phyloP scores from a whole-genome alignment of 2,888 invertebrate species.

The Acronicta alni region DNA sequence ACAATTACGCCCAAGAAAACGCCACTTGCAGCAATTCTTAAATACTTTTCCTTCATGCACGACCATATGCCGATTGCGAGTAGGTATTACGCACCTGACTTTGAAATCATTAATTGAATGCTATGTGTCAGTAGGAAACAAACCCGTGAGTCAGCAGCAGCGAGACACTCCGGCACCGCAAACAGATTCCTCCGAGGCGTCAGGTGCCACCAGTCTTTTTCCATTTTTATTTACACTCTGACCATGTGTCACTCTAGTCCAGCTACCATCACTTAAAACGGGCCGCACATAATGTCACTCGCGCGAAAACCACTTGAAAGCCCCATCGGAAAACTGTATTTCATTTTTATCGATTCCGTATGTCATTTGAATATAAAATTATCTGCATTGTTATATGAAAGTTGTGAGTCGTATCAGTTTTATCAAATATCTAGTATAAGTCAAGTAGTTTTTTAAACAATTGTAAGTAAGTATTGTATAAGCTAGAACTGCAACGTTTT shows the following conservation, averaged over 20 bases:
- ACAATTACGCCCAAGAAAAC: too few species aligned
- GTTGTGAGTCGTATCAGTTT: background rate
- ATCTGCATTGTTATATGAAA: background rate
- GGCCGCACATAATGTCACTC: constrained; percentile 28
- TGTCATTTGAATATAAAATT: background rate
- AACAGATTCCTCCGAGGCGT: constrained; percentile 78
- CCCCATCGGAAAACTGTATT: constrained; percentile 2
- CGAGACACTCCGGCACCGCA: constrained; percentile 88
- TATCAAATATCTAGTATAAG: background rate
- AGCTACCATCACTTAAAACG: constrained; percentile 28
- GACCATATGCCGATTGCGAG: too few species aligned
- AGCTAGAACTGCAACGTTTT: constrained; percentile 9
- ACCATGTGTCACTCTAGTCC: constrained; percentile 19
- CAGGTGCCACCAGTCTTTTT: constrained; percentile 87
- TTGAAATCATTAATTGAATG: background rate
- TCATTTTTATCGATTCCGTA: constrained; percentile 3
- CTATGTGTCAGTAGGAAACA: constrained; percentile 49
- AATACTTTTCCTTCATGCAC: too few species aligned
- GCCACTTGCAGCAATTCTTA: too few species aligned
- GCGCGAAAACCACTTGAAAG: constrained; percentile 18
- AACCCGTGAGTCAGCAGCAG: constrained; percentile 90
- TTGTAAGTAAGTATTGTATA: background rate
- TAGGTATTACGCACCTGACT: too few species aligned
- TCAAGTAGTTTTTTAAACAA: background rate
- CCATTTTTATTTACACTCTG: constrained; percentile 61